Evolutionary conservation across 2,113 vertebrate species (phyloP), one percentile per base, ranked within the genome.

Genomic region (Passer domesticus): DNA sequence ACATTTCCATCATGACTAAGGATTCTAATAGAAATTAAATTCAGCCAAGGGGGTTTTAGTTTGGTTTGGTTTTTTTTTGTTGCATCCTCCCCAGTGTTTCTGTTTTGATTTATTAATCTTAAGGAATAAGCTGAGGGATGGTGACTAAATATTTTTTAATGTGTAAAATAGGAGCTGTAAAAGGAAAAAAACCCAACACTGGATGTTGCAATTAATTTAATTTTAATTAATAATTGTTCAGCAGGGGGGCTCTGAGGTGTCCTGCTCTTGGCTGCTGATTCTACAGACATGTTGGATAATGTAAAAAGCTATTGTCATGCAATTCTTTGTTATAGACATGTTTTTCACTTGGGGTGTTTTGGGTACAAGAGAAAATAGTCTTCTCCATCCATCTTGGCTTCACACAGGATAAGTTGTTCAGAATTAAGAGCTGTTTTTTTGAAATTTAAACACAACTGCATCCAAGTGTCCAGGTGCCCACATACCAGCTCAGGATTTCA

Each of bases 1-100:
- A 92, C n/a, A 30, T 91, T 97, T 97, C 91, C 88, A 84, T 95
- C 37, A 3, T 95, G 91, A 97, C 95, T 90, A 87, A 90, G 87
- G 76, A 60, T 85, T 95, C 90, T 94, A 90, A 91, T 90, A 94
- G 90, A 52, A 81, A 83, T 60, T 92, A 74, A 90, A 80, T 86
- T 90, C 75, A 77, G 62, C 87, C 58, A 39, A 72, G 50, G 74
- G 77, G 75, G 17, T 9, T 89, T 90, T 90, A 75, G 56, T 37
- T 37, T 37, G 35, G 35, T 37, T 37, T 37, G 35, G 35, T 7
- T 37, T 37, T 37, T 37, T 37, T 37, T 37, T 58, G 72, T 63
- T 81, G 41, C 56, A 15, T 77, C 46, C 25, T 89, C 50, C 70
- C 68, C 14, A 21, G 84, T 68, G 79, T 90, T 92, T 94, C 82